Evolutionary conservation across 2,888 invertebrate genomes (phyloP).

Genomic region (Amiota communis): DNA sequence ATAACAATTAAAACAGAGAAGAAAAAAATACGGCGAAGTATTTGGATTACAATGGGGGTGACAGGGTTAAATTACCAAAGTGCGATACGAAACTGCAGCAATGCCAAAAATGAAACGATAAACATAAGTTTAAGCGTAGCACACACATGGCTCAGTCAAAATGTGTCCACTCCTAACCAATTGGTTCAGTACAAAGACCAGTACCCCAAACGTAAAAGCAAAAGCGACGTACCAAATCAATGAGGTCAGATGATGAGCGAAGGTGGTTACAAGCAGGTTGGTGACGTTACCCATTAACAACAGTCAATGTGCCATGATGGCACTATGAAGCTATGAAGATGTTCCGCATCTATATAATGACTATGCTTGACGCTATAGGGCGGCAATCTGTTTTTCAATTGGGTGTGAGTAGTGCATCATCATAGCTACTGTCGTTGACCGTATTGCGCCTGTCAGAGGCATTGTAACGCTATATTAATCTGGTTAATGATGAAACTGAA

Average conservation of each 20-base stretch:
- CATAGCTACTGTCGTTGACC: constrained; percentile 25
- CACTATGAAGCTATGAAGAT: not conserved
- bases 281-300: not conserved
- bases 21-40: not conserved
- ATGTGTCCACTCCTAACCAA: not conserved
- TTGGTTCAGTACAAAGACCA: not conserved
- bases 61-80: not conserved
- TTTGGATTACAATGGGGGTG: not conserved
- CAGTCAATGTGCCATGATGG: constrained; percentile 17
- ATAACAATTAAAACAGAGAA: not conserved
- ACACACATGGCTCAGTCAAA: constrained; percentile 14
- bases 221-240: constrained; percentile 6
- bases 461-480: constrained; percentile 73
- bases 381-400: not conserved
- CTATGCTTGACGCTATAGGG: not conserved
- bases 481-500: constrained; percentile 74
- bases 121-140: constrained; percentile 5
- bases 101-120: not conserved
- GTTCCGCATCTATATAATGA: not conserved
- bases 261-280: not conserved
- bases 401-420: not conserved
- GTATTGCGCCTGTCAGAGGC: constrained; percentile 68
- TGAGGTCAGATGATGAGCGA: constrained; percentile 10
- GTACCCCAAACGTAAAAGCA: not conserved
- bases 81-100: not conserved